These are phyloP conservation scores for Embiotoca jacksoni DNA, from an alignment of 2,113 vertebrate genomes.

Conservation along the genomic window DNA sequence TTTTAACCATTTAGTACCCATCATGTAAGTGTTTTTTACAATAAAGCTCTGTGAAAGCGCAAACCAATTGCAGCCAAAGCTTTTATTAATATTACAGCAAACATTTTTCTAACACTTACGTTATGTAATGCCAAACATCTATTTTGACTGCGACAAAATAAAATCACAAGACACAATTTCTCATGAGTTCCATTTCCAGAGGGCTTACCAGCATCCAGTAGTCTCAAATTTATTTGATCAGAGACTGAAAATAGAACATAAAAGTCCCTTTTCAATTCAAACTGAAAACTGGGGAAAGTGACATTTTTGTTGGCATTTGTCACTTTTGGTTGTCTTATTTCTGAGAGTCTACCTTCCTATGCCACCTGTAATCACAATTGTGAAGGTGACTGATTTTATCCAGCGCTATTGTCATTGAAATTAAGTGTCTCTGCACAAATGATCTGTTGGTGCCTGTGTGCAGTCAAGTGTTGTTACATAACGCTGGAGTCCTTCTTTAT, in stretches of 20 bases:
- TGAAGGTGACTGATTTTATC: conserved; percentile 1
- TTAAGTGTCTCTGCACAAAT: conserved; percentile 18
- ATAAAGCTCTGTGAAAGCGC: neutral
- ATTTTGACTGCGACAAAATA: conserved; percentile 16
- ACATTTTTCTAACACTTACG: neutral
- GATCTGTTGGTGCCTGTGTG: conserved; percentile 12
- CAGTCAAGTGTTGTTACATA: conserved; percentile 21
- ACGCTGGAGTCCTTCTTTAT: conserved; percentile 16
- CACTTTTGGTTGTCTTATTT: neutral
- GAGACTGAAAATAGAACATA: neutral
- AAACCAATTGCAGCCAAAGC: neutral
- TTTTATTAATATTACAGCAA: neutral
- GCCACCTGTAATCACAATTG: neutral
- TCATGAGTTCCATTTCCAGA: conserved; percentile 31
- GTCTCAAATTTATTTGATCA: neutral
- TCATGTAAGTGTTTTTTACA: neutral
- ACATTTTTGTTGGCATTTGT: neutral
- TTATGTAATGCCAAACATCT: conserved; percentile 4
- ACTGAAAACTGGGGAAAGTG: too few species aligned
- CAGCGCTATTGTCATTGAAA: neutral
- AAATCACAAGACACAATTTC: conserved; percentile 49
- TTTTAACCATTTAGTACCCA: neutral
- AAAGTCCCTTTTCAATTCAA: neutral
- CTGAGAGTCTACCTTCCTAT: neutral
- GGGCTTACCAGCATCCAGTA: neutral